Base-by-base conservation (phyloP, 1,140 invertebrate species). In the Leptestheria dahalacensis region DNA sequence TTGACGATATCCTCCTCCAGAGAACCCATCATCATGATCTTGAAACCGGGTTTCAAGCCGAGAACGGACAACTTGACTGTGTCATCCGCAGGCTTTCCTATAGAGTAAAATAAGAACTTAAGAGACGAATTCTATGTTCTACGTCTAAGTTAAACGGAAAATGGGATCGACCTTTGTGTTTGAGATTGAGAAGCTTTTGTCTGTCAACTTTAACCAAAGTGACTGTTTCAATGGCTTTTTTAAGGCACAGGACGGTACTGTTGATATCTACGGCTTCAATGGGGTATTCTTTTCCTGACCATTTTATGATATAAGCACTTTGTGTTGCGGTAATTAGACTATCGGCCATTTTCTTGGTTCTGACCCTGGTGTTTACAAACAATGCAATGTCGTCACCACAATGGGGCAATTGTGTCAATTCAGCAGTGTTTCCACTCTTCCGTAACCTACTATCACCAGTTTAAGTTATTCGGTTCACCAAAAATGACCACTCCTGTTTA, bases 21-120 rank as follows among this genome's bases (percentile, higher is more conserved):
- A 0, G 91, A 95, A 0, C 93, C 94, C 80, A 97, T 93, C 83
- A 97, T 88, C 90, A 97, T 95, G 15, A 97, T 79, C 73, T 95
- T 94, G 59, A 88, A 85, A 29, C 87, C 87, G n/a, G 82, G 79
- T 69, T 91, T 93, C 3, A 94, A 70, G 62, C 84, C 84, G 48
- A 93, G 68, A 23, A 79, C 72, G 12, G 77, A 75, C 20, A 94
- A 71, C 50, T 77, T 77, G 63, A 82, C 80, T 62, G 82, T 81
- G 71, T 93, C 86, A 58, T 81, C 78, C 0, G 88, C 83, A 59
- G 82, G 77, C 76, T 90, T 91, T 24, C 88, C 90, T 94, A 25
- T 46, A 48, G 29, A 25, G 18, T 64, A 24, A 29, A 15, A 24
- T 54, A 41, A 23, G 1, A 23, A 23, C 41, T 47, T 1, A 12